Evolutionary conservation across 2,113 vertebrate genomes (phyloP), one percentile per base, ranked within the genome.

Genomic region (Hemichromis elongatus): DNA sequence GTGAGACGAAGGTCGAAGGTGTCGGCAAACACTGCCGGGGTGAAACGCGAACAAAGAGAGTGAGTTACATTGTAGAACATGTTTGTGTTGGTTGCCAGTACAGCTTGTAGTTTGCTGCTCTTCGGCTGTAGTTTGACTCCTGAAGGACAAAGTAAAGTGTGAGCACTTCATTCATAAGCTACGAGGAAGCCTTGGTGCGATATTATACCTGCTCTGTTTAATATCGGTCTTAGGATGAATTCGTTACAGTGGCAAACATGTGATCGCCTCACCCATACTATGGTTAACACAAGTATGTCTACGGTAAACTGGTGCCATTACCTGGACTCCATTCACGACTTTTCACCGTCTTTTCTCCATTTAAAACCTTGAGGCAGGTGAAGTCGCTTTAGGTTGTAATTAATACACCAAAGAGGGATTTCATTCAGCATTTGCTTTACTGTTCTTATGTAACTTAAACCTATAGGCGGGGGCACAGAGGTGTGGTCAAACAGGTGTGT

Each of bases 401-500:
- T 75, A 6, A 53, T 5, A 50, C 8, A 4, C 9, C 19, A 7
- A 35, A 73, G 68, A 73, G 6, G 70, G 42, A 33, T 16, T 42
- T 21, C 53, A 83, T 86, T 80, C 24, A 21, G 35, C 47, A 35
- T 26, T 52, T 33, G 7, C 18, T 30, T 19, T 18, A n/a, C 3
- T 53, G 24, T 42, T 77, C 28, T 89, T 89, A 79, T 83, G 83
- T 82, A 89, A 88, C 81, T 40, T 26, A 33, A 89, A 73, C 6
- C 63, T 82, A 47, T 59, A 89, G 88, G 85, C 84, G 59, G 61
- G 80, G 77, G 47, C 82, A 53, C 68, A 79, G 35, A 91, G 90
- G 92, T 95, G 92, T 92, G 88, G 89, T 90, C 86, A 82, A 24
- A 86, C 93, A 92, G 94, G 92, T 94, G 90, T 88, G 88, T 91